Conservation (phyloP, 1,140 invertebrate species). For the Helicoverpa zea region DNA sequence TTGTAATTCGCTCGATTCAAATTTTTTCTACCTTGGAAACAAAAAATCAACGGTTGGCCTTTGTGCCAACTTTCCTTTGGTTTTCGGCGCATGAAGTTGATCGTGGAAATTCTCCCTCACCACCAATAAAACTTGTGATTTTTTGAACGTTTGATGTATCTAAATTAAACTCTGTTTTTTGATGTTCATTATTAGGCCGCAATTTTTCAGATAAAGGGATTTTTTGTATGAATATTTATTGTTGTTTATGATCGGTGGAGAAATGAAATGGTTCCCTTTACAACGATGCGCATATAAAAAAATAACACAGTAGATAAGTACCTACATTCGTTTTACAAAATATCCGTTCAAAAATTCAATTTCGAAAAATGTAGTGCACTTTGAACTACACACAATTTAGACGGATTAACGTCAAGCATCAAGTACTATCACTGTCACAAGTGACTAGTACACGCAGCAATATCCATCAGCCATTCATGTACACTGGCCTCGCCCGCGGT, state of each 20-base stretch:
- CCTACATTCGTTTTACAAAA: too few relatives aligned
- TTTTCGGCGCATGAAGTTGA: constrained; percentile 80
- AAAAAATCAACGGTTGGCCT: constrained; percentile 77
- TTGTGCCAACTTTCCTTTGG: constrained; percentile 82
- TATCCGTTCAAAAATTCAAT: not conserved
- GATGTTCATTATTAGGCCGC: constrained; percentile 53
- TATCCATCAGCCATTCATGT: constrained; percentile 57
- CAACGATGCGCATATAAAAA: too few relatives aligned
- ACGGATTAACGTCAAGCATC: constrained; percentile 40
- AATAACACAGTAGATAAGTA: too few relatives aligned
- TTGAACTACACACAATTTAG: constrained; percentile 22
- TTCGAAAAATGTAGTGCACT: constrained; percentile 10
- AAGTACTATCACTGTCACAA: constrained; percentile 47
- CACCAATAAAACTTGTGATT: constrained; percentile 75
- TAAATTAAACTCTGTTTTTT: constrained; percentile 68
- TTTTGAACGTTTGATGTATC: constrained; percentile 77
- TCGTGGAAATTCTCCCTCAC: constrained; percentile 69
- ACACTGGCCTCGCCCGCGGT: constrained; percentile 50
- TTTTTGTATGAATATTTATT: constrained; percentile 50
- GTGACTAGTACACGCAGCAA: constrained; percentile 49
- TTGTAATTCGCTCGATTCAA: constrained; percentile 79
- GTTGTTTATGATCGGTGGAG: constrained; percentile 3
- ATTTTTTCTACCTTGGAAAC: constrained; percentile 77
- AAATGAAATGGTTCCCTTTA: not conserved
- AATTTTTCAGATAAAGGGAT: constrained; percentile 21